These are phyloP conservation scores for Tor tambroides DNA, from an alignment of 2,113 vertebrate species.

Conservation along the genomic window DNA sequence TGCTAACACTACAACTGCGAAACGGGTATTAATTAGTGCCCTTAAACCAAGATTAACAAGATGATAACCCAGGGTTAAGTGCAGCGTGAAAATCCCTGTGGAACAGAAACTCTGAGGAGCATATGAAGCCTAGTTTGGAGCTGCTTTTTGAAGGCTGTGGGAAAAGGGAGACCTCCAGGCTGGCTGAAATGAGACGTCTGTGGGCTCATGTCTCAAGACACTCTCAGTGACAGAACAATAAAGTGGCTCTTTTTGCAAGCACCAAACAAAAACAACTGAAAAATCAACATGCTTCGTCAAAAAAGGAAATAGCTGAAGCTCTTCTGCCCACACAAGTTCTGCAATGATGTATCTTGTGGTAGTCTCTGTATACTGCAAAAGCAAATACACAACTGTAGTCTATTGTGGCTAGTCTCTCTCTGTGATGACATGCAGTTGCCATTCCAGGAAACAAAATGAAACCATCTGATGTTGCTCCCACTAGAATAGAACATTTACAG, in stretches of 20 bases:
- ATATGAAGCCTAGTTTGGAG: not conserved
- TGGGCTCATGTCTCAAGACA: constrained; percentile 20
- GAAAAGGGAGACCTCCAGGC: not conserved
- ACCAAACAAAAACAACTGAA: constrained; percentile 34
- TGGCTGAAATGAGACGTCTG: constrained; percentile 35
- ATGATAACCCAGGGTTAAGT: constrained; percentile 24
- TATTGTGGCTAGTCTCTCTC: constrained; percentile 1
- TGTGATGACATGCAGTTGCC: constrained; percentile 30
- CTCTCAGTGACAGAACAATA: constrained; percentile 25
- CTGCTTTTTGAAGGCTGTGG: not conserved
- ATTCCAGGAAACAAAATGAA: constrained; percentile 25
- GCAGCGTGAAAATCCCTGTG: not conserved
- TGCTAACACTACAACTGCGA: not conserved
- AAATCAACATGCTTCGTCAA: constrained; percentile 1
- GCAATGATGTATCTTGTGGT: constrained; percentile 12
- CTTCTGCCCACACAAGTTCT: constrained; percentile 16
- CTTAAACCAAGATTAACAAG: constrained; percentile 11
- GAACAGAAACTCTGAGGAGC: not conserved
- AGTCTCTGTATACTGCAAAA: constrained; percentile 42
- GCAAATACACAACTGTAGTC: not conserved
- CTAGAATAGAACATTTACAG: constrained; percentile 8
- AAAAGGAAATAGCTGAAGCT: not conserved
- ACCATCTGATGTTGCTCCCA: not conserved
- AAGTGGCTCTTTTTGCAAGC: not conserved
- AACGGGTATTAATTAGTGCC: not conserved